Evolutionary conservation across 2,888 invertebrate genomes (phyloP), one percentile per base, ranked within the genome.

Genomic region (Unio pictorum): DNA sequence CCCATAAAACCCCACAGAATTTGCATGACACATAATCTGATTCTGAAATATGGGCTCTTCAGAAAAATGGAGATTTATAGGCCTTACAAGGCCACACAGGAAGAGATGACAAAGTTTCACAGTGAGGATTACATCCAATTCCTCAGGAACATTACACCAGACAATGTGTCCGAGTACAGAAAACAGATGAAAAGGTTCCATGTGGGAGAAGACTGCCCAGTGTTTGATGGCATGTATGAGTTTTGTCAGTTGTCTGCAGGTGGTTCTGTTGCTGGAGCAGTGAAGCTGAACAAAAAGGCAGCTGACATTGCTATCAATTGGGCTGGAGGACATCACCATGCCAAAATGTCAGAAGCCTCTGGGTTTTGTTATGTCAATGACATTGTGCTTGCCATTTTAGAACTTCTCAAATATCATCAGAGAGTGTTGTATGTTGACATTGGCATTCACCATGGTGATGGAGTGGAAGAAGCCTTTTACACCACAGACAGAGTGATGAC

Each of bases 1-100:
- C 99, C 99, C 54, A 99, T 99, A 99, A 99, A 99, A 91, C 99
- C 99, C 2, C 99, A 99, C 90, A 94, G 99, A 81, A 99, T 99
- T 93, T 95, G 99, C 90, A 99, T 99, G 99, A 98, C 99, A 7
- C 99, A 99, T 90, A 99, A 99, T 92, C 93, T 99, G 76, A 93
- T 99, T 56, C 92, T 99, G 23, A 99, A 99, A 91, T 99, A 99
- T 94, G 99, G 99, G 68, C 93, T 99, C 34, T 99, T 99, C 90
- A 93, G 98, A 79, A 99, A 99, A 93, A 99, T 99, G 98, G 98
- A 99, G 92, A 98, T 99, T 82, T 99, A 98, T 7, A 34, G 99
- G 85, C 99, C 99, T 54, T 97, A 98, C 89, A 98, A 98, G 92
- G 99, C 99, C 11, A 97, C 97, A 15, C 96, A 97, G 66, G 98